phyloP scores from a whole-genome alignment of 2,888 invertebrate species.

The Pinctada fucata region DNA sequence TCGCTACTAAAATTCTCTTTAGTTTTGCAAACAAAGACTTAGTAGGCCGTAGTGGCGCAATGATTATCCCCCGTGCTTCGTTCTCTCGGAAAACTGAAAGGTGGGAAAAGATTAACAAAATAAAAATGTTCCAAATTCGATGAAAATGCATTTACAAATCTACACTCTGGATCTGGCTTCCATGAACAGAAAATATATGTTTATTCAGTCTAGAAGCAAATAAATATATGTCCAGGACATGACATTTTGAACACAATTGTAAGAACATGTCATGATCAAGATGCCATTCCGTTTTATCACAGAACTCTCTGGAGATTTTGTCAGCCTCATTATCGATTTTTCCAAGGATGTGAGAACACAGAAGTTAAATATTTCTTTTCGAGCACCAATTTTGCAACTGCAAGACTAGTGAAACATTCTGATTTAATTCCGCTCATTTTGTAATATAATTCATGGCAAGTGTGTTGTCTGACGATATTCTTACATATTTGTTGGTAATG shows the following conservation, averaged over 20 bases:
- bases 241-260: conserved; percentile 12
- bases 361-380: conserved; percentile 28
- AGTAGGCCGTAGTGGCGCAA: conserved; percentile 36
- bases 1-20: conserved; percentile 18
- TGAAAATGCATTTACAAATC: conserved; percentile 35
- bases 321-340: conserved; percentile 23
- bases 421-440: conserved; percentile 34
- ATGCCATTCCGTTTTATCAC: conserved; percentile 28
- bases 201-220: too few species aligned
- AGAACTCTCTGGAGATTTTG: conserved; percentile 16
- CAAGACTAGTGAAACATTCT: conserved; percentile 16
- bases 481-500: too few species aligned
- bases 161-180: conserved; percentile 28
- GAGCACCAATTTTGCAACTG: conserved; percentile 10
- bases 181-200: conserved; percentile 24
- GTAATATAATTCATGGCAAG: conserved; percentile 28
- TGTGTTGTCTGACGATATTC: too few species aligned
- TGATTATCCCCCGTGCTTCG: conserved; percentile 30
- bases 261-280: conserved; percentile 21
- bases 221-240: conserved; percentile 30
- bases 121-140: conserved; percentile 23
- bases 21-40: conserved; percentile 35
- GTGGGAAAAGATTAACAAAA: conserved; percentile 26
- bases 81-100: conserved; percentile 40
- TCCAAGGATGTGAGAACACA: conserved; percentile 24